phyloP scores from a whole-genome alignment of 92 coral and sea anemone species.

The Palythoa caribaeorum region DNA sequence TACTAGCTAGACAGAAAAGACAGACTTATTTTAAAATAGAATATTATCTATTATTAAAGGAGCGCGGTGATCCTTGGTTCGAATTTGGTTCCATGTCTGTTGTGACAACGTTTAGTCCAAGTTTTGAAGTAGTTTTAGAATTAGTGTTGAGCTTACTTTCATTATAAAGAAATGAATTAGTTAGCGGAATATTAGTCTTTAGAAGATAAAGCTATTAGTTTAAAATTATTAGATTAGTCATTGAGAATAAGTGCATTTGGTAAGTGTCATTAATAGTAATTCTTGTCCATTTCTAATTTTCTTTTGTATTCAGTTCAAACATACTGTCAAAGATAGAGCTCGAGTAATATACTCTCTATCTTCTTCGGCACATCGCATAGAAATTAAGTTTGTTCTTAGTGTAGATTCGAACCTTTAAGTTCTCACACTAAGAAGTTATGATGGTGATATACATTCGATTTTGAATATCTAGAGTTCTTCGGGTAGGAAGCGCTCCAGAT shows the following conservation, averaged over 20 bases:
- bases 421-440: constrained; percentile 6
- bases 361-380: not conserved
- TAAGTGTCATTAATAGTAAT: constrained; percentile 18
- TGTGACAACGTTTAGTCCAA: not conserved
- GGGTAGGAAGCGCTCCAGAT: not conserved
- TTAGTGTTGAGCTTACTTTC: not conserved
- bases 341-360: not conserved
- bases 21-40: not conserved
- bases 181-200: not conserved
- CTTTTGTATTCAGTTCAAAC: not conserved
- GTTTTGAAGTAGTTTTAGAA: not conserved
- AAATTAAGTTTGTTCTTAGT: not conserved
- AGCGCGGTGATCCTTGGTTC: not conserved
- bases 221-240: constrained; percentile 16
- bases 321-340: not conserved
- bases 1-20: constrained; percentile 15
- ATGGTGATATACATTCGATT: not conserved
- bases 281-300: constrained; percentile 9
- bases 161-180: not conserved
- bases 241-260: not conserved
- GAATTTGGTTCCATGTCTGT: not conserved
- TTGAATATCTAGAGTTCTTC: not conserved
- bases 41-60: constrained; percentile 34
- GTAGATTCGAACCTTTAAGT: not conserved
- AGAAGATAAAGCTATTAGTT: not conserved